These are phyloP conservation scores for Cryptus armator DNA, from an alignment of 2,888 invertebrate genomes.

Conservation along the genomic window DNA sequence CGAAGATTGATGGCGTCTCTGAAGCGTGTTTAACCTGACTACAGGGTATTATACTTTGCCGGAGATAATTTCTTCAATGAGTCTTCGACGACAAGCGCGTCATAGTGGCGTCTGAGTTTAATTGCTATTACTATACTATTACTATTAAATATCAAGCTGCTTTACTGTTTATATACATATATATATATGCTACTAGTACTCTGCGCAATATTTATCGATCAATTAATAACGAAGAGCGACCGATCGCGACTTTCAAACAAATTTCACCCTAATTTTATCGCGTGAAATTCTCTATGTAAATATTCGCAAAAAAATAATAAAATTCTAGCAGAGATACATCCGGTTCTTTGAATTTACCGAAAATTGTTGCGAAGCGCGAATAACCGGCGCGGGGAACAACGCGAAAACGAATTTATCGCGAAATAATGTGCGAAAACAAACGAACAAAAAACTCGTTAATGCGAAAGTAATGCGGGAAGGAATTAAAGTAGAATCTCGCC, in stretches of 20 bases:
- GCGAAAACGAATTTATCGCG: neutral
- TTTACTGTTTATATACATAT: neutral
- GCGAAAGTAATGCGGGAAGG: conserved; percentile 56
- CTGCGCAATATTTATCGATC: conserved; percentile 48
- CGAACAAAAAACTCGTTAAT: conserved; percentile 15
- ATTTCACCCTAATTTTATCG: neutral
- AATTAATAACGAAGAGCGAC: conserved; percentile 41
- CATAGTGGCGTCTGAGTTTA: neutral
- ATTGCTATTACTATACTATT: neutral
- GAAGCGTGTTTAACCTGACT: conserved; percentile 35
- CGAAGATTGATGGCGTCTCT: conserved; percentile 48
- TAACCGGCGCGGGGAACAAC: neutral
- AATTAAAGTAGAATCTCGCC: conserved; percentile 44
- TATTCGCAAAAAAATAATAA: neutral
- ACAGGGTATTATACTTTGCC: conserved; percentile 33
- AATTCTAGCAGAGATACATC: neutral
- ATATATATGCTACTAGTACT: neutral
- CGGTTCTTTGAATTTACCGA: neutral
- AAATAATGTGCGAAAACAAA: neutral
- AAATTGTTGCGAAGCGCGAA: neutral
- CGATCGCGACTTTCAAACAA: conserved; percentile 15
- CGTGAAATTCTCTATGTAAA: neutral
- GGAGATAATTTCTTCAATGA: conserved; percentile 55
- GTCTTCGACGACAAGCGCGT: conserved; percentile 32
- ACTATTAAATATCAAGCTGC: conserved; percentile 17